phyloP scores from a whole-genome alignment of 2,797 vertebrate genomes.

The Kryptopterus vitreolus region DNA sequence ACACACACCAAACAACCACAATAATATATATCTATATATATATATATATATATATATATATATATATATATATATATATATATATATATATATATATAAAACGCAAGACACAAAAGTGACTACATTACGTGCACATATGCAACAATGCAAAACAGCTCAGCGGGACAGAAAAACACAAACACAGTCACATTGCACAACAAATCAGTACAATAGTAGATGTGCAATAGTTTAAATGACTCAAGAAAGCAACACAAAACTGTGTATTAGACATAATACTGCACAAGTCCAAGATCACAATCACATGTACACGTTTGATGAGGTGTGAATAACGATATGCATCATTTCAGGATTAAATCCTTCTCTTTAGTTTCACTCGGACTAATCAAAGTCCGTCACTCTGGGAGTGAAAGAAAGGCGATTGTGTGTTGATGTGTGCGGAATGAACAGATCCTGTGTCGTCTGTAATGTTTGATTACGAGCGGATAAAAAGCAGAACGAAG shows the following conservation, averaged over 20 bases:
- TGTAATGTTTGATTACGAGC: constrained; percentile 30
- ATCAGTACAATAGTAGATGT: too few relatives aligned
- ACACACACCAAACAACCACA: too few relatives aligned
- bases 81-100: constrained; percentile 1
- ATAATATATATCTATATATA: constrained; percentile 1
- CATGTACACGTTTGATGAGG: not conserved
- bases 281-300: not conserved
- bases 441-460: constrained; percentile 21
- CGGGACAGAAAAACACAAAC: too few relatives aligned
- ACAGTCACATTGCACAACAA: too few relatives aligned
- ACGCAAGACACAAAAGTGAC: too few relatives aligned
- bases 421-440: constrained; percentile 23
- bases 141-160: too few relatives aligned
- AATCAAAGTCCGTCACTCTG: not conserved
- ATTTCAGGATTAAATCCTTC: not conserved
- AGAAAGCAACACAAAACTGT: too few relatives aligned
- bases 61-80: not conserved
- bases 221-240: too few relatives aligned
- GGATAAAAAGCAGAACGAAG: constrained; percentile 33
- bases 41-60: constrained; percentile 1
- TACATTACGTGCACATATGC: too few relatives aligned
- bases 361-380: not conserved
- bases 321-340: not conserved
- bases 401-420: constrained; percentile 16
- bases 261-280: not conserved